Evolutionary conservation across 2,888 invertebrate species (phyloP).

Genomic region (Microplitis deprimator): DNA sequence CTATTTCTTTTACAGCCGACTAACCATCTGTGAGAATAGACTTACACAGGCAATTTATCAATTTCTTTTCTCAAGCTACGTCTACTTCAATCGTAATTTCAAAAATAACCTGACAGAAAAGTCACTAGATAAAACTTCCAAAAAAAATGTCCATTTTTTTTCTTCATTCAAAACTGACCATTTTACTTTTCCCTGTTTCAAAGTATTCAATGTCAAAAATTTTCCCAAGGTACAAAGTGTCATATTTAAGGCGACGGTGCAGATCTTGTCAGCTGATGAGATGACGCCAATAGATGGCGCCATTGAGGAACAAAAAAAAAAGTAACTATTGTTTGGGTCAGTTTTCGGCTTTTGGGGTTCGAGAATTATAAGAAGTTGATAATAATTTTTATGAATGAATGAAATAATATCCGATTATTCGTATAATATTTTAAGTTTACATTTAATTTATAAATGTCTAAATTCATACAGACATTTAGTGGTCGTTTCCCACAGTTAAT

Average conservation of each 20-base stretch:
- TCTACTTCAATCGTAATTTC: no score
- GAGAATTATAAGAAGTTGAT: neutral
- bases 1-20: no score
- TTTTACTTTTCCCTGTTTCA: no score
- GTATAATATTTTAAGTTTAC: neutral
- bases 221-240: neutral
- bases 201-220: neutral
- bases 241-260: neutral
- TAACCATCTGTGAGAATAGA: no score
- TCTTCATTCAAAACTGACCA: no score
- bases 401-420: neutral
- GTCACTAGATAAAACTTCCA: no score
- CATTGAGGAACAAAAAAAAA: neutral
- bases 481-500: constrained; percentile 67
- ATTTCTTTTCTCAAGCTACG: no score
- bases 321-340: neutral
- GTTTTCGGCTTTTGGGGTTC: neutral
- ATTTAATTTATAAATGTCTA: constrained; percentile 10
- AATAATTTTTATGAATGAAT: neutral
- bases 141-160: no score
- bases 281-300: constrained; percentile 18
- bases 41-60: no score
- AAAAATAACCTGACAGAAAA: no score
- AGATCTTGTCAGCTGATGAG: constrained; percentile 19
- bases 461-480: constrained; percentile 19